Evolutionary conservation across 1,140 invertebrate species (phyloP), one percentile per base, ranked within the genome.

Genomic region (Notospermus geniculatus): DNA sequence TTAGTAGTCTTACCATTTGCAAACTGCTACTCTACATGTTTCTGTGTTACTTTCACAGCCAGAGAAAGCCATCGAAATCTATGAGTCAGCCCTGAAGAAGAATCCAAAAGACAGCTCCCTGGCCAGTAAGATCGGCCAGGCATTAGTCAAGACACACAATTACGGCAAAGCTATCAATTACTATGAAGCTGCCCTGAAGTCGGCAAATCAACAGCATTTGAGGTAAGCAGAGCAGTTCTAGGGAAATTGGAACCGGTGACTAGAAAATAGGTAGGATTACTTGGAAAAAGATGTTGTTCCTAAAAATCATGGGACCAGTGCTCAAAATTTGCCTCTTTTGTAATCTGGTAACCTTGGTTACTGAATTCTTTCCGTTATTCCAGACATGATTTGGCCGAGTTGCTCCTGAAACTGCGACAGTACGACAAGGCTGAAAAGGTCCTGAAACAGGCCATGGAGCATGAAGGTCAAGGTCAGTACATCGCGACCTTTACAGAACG

Each of bases 131-230:
- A 89, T 98, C 17, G 95, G 95, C 0, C 85, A 88, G 71, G 91
- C 94, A 0, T 83, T 97, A 2, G 87, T 97, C 0, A 91, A 93
- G 77, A 94, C 93, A 59, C 95, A 98, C 80, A 88, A 95, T 62
- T 99, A 93, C 80, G 87, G 87, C 9, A 94, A 92, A 83, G 95
- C 95, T 1, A 88, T 95, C 5, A 90, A 88, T 66, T 97, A 93
- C 78, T 98, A 98, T 74, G 92, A 91, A 74, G 90, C 93, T 66
- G 87, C 91, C 1, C 81, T 95, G 17, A 90, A 90, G 75, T 79
- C 85, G 52, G 88, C 90, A 2, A 87, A 88, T 54, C 88, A 83
- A 56, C 77, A 73, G 30, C 71, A 80, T 55, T 69, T 86, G 13
- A 78, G 84, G 74, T 83, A 70, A 65, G 60, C 64, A 84, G 81